Base-by-base conservation (phyloP, 2,888 invertebrate species). In the Chrysolina haemoptera region DNA sequence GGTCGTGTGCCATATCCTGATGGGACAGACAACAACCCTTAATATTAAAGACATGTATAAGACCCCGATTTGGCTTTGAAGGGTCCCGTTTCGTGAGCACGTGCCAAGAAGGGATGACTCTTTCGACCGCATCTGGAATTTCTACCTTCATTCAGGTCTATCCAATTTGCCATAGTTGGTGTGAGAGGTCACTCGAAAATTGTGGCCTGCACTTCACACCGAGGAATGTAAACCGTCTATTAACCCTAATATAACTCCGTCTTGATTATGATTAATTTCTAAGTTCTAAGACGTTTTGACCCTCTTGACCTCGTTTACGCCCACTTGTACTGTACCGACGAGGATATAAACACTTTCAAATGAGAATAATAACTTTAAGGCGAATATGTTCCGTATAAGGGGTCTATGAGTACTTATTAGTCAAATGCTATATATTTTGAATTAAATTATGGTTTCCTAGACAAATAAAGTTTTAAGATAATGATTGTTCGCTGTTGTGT, bases 391-490 rank as follows among this genome's bases (percentile, higher is more conserved):
- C 35, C 55, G 20, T 41, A 41, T 18, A 70, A 63, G 70, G 62
- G 35, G 55, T 62, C 68, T 48, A 22, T 18, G 67, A 62, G 68
- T 69, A 46, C 46, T 62, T 62, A 70, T 70, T 73, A 73, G 69
- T 66, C 63, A 69, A 73, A 73, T 69, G 68, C 62, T 16, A 20
- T 50, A 35, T 66, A 69, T 73, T 69, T 65, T 62, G 48, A 59
- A 73, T 73, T 48, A 64, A 64, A 43, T 69, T 73, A 73, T 66
- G 73, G 69, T 48, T 48, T 11, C 53, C 48, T 73, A 69, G 72
- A 72, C 72, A 53, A 67, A 67, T 67, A 67, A 67, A 67, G 55
- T 67, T 53, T 67, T 67, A 53, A n/a, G 46, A 53, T 67, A 53
- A 67, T 67, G 67, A 67, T 67, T 35, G 67, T 55, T n/a, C n/a